Percentiles rank a stretch among this genome's conserved stretches.
These are phyloP conservation scores for Rhinoderma darwinii DNA, from an alignment of 2,113 vertebrate species.

Conservation along the genomic window DNA sequence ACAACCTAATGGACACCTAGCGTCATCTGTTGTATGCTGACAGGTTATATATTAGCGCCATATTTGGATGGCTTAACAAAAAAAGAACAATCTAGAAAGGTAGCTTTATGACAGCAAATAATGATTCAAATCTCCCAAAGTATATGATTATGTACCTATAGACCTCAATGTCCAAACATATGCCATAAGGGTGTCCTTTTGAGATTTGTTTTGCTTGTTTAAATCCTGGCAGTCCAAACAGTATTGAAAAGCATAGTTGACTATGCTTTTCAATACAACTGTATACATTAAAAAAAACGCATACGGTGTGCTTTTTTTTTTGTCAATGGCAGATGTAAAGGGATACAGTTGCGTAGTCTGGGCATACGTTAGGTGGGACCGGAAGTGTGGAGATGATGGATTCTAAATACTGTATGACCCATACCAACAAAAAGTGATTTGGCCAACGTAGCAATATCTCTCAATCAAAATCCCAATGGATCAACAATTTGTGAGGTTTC, in stretches of 20 bases:
- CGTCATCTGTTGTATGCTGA: constrained; percentile 31
- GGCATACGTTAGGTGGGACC: too few species aligned
- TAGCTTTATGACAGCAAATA: neutral
- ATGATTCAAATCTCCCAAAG: neutral
- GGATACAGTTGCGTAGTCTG: too few species aligned
- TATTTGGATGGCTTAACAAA: neutral
- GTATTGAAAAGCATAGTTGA: neutral
- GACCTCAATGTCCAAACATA: neutral
- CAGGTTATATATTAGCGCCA: neutral
- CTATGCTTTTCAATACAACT: neutral
- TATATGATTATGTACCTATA: neutral
- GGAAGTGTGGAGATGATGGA: neutral
- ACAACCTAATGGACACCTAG: constrained; percentile 1
- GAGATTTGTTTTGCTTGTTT: too few species aligned
- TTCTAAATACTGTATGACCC: neutral
- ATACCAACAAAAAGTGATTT: neutral
- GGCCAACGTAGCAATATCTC: too few species aligned
- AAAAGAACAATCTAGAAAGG: neutral
- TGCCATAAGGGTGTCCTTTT: too few species aligned
- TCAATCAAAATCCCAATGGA: neutral
- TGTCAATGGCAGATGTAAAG: too few species aligned
- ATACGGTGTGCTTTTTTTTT: too few species aligned
- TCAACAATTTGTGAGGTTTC: neutral
- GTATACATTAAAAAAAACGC: too few species aligned
- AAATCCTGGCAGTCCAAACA: neutral